Evolutionary conservation across 2,888 invertebrate genomes (phyloP), one percentile per base, ranked within the genome.

Genomic region (Habrosyne pyritoides): DNA sequence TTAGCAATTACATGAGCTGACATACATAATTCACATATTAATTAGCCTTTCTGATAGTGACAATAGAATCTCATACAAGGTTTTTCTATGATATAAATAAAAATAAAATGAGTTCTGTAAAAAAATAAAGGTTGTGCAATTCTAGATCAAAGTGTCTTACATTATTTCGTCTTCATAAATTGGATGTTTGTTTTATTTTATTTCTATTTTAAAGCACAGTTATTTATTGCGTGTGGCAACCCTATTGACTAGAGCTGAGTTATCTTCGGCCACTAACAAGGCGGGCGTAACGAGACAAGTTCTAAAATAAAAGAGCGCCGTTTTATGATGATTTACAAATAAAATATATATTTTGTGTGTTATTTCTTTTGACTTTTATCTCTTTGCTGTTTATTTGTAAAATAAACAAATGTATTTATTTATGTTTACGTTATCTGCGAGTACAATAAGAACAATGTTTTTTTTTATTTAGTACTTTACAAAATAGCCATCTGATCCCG

Each of bases 241-340:
- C 42, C 18, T 42, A 42, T 18, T 42, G 8, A 42, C 14, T 8
- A 42, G 42, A 18, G 42, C 42, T 42, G 51, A 57, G 60, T 51
- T 57, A 54, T 60, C 49, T 8, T 42, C n/a, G 54, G 50, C 36
- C 47, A 48, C 57, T 60, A 67, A 64, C 65, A 67, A 64, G 67
- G 53, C 2, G 42, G 24, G 2, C 14, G 60, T 58, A 65, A 60
- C 64, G 64, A 67, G 60, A 26, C 14, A 30, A n/a, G 51, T 55
- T 46, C 66, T 48, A 62, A 67, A 69, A 66, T 69, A 60, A 60
- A 69, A n/a, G 21, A 54, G 47, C 42, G 10, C 53, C 49, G 63
- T 66, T 69, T 56, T 58, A 58, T 60, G 63, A 42, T 42, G 42
- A 42, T 42, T 6, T 42, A 18, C 42, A 42, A 14, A 7, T n/a